Evolutionary conservation across 92 coral and sea anemone species (phyloP).

Genomic region (Scolanthus callimorphus): DNA sequence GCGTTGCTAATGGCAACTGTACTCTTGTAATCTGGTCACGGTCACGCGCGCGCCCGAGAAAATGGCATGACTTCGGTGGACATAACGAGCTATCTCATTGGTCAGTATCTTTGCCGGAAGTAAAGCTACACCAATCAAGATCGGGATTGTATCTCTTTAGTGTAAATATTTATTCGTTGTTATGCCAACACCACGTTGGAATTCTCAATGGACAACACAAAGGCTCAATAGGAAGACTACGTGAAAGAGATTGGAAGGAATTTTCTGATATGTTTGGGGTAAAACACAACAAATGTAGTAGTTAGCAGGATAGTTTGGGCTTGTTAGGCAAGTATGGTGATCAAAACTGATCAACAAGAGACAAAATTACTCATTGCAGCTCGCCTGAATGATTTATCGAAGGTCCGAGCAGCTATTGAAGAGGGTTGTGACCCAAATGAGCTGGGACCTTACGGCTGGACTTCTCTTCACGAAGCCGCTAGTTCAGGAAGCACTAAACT

Average conservation of each 20-base stretch:
- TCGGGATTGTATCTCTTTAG: background rate
- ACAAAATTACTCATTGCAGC: slow-evolving; percentile 49
- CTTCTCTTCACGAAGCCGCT: slow-evolving; percentile 69
- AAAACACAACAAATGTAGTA: too few species aligned
- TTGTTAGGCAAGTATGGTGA: slow-evolving; percentile 63
- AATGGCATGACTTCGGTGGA: too few species aligned
- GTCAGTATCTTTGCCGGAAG: background rate
- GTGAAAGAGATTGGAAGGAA: background rate
- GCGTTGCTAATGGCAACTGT: slow-evolving; percentile 44
- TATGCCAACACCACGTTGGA: slow-evolving; percentile 26
- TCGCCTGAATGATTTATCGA: slow-evolving; percentile 33
- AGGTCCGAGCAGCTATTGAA: slow-evolving; percentile 44
- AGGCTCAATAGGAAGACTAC: too few species aligned
- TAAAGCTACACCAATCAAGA: slow-evolving; percentile 26
- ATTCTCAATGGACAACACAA: too few species aligned
- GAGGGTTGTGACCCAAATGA: slow-evolving; percentile 59
- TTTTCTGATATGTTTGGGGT: background rate
- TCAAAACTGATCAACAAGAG: slow-evolving; percentile 53
- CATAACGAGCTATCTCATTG: too few species aligned
- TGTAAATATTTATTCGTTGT: slow-evolving; percentile 80
- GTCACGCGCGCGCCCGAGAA: too few species aligned
- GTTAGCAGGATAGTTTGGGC: too few species aligned
- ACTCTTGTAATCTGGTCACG: background rate
- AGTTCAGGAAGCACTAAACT: slow-evolving; percentile 37
- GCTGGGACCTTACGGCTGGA: slow-evolving; percentile 54